Evolutionary conservation across 2,888 invertebrate genomes (phyloP), one percentile per base, ranked within the genome.

Genomic region (Drosophila histrio): DNA sequence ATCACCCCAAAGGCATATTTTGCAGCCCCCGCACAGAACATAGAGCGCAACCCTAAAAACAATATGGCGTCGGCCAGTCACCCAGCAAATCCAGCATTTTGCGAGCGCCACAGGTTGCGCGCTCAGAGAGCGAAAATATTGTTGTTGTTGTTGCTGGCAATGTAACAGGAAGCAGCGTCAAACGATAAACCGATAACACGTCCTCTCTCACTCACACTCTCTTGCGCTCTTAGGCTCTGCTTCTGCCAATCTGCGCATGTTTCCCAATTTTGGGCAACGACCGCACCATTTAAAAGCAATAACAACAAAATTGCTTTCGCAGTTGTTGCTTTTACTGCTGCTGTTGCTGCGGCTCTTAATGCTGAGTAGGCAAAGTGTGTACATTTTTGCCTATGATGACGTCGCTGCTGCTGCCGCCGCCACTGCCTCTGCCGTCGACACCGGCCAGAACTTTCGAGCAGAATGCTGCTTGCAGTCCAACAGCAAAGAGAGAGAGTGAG

Each of bases 21-120:
- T 74, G 74, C 84, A 80, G 74, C 75, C 74, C 67, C 59, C 76
- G 13, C 60, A 15, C 24, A 36, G 24, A 30, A 22, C 28, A 49
- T 21, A 59, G 43, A 73, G 65, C 71, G 62, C 73, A 80, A 72
- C 84, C 87, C 87, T 62, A 70, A 78, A 82, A 82, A 83, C 87
- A 82, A 82, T 80, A 84, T 87, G 83, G 87, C 87, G 84, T 68
- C 77, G 72, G 72, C 76, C 76, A 79, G 56, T 70, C 79, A 80
- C 84, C 77, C 77, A 74, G 68, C 65, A 69, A 66, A 47, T 75
- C 65, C 69, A 28, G 24, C 54, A 38, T 36, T 41, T 24, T 41
- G 65, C 58, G 64, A 46, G 72, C 69, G 82, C 85, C 77, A 85
- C 85, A 85, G 85, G 85, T 85, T 85, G 85, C 65, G 85, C 60